phyloP scores from a whole-genome alignment of 2,797 vertebrate species.

The Vultur gryphus region DNA sequence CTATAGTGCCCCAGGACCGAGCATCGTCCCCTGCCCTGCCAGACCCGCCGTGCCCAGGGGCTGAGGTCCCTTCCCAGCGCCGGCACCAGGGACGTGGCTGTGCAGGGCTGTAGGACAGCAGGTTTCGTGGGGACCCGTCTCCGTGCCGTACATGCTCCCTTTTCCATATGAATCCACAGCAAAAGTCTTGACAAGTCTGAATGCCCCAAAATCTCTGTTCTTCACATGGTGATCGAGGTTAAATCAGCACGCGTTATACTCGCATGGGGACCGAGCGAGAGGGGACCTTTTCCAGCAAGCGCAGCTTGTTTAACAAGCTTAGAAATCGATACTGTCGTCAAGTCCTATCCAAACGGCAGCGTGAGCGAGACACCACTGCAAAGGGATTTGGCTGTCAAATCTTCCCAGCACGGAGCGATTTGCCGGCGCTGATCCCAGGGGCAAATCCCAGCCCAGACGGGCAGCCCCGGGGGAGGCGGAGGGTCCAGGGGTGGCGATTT shows the following conservation, averaged over 20 bases:
- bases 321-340: neutral
- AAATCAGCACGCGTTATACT: accelerated
- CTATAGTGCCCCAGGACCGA: neutral
- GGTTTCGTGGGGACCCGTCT: accelerated
- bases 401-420: neutral
- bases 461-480: accelerated
- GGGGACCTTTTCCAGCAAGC: neutral
- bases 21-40: no score
- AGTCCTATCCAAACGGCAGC: accelerated
- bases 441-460: neutral
- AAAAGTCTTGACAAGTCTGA: neutral
- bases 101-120: neutral
- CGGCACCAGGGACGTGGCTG: accelerated
- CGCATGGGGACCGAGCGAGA: accelerated
- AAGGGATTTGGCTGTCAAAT: neutral
- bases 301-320: neutral
- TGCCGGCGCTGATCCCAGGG: neutral
- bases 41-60: accelerated
- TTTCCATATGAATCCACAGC: neutral
- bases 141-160: accelerated
- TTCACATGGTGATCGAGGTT: neutral
- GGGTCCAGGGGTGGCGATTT: neutral
- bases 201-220: neutral
- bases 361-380: accelerated
- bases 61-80: neutral